Evolutionary conservation across 2,113 vertebrate genomes (phyloP).

Genomic region (Passer domesticus): DNA sequence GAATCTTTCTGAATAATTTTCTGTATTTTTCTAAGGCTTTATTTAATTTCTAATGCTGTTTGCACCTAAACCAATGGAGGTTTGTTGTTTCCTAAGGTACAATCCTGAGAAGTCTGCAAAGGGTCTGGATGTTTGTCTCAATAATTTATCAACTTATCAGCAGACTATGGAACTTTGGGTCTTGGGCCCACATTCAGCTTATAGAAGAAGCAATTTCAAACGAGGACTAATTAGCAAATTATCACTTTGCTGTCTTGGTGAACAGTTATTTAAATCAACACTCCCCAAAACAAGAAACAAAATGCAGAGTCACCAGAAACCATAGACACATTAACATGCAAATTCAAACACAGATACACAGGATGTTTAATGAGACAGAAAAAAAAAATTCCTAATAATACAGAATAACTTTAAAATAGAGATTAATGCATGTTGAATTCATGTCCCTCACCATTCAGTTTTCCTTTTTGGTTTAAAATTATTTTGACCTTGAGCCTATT

Average conservation of each 20-base stretch:
- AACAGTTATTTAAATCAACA: not conserved
- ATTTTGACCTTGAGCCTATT: conserved; percentile 14
- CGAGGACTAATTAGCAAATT: not conserved
- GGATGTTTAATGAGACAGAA: not conserved
- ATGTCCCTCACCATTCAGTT: not conserved
- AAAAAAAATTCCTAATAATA: not conserved
- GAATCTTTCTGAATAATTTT: not conserved
- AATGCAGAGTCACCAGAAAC: not conserved
- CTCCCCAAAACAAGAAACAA: not conserved
- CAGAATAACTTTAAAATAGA: not conserved
- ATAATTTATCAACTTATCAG: not conserved
- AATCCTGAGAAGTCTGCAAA: not conserved
- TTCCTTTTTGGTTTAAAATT: not conserved
- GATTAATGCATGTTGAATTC: not conserved
- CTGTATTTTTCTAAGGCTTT: not conserved
- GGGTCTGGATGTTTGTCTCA: not conserved
- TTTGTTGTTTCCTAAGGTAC: not conserved
- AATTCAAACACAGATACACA: not conserved
- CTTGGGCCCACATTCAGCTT: not conserved
- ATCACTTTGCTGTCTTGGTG: not conserved
- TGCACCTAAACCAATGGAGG: not conserved
- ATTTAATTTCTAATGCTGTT: not conserved
- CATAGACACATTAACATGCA: not conserved
- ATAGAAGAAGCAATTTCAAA: not conserved
- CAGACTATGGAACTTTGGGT: not conserved